phyloP scores from a whole-genome alignment of 2,113 vertebrate species.

The Chiloscyllium plagiosum region DNA sequence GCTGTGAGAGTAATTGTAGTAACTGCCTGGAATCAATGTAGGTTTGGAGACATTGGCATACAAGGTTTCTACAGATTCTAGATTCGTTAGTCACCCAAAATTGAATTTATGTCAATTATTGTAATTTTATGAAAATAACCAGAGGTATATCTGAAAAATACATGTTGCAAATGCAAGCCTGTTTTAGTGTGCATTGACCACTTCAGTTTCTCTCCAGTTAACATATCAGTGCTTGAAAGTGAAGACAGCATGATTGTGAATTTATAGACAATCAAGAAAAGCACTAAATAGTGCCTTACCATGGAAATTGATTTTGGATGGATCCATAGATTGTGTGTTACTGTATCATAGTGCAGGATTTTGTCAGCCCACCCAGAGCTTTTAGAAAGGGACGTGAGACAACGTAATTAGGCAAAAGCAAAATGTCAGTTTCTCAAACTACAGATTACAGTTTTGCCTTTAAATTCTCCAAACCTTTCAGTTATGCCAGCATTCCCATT shows the following conservation, averaged over 20 bases:
- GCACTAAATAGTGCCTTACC: neutral
- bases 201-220: neutral
- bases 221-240: neutral
- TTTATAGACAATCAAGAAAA: neutral
- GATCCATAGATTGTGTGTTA: neutral
- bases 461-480: too few relatives aligned
- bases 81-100: constrained; percentile 4
- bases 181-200: neutral
- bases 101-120: constrained; percentile 32
- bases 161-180: constrained; percentile 12
- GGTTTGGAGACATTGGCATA: constrained; percentile 1
- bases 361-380: too few relatives aligned
- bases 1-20: constrained; percentile 34
- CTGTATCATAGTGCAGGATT: neutral
- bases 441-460: too few relatives aligned
- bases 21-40: constrained; percentile 27
- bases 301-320: neutral
- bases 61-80: constrained; percentile 2
- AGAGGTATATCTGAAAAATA: constrained; percentile 8
- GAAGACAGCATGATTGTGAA: neutral
- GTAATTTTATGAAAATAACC: constrained; percentile 30
- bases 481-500: too few relatives aligned
- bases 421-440: too few relatives aligned
- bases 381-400: too few relatives aligned
- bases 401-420: too few relatives aligned